Evolutionary conservation across 2,113 vertebrate species (phyloP).

Genomic region (Mustela lutreola): DNA sequence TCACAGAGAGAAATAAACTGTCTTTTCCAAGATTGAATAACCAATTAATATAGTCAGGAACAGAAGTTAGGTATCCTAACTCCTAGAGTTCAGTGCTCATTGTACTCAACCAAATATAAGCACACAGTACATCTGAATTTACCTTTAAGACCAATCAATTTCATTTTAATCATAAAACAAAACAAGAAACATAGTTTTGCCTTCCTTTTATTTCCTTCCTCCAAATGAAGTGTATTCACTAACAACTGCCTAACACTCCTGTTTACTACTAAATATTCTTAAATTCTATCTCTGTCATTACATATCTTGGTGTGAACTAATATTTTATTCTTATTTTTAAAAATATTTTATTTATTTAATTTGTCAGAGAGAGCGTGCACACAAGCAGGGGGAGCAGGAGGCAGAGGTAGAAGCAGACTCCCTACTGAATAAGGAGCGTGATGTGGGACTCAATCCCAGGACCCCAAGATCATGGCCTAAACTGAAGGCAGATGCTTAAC

Average conservation of each 20-base stretch:
- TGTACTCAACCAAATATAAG: constrained; percentile 30
- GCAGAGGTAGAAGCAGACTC: background rate
- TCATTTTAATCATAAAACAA: background rate
- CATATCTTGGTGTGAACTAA: too few relatives aligned
- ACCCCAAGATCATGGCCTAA: background rate
- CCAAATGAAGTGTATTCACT: constrained; percentile 21
- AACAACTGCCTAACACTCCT: constrained; percentile 10
- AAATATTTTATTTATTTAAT: background rate
- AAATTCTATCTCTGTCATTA: background rate
- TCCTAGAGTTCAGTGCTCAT: constrained; percentile 19
- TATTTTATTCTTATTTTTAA: background rate
- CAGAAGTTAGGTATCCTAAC: constrained; percentile 15
- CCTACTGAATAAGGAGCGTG: background rate
- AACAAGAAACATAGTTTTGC: constrained; percentile 1
- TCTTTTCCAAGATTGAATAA: background rate
- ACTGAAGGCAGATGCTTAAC: background rate
- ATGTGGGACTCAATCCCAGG: background rate
- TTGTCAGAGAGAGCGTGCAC: background rate
- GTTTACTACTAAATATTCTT: constrained; percentile 36
- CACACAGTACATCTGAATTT: background rate
- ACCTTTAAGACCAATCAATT: background rate
- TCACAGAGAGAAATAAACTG: background rate
- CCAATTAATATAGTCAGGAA: background rate
- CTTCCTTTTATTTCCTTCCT: constrained; percentile 27
- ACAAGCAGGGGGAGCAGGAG: background rate